These are phyloP conservation scores for Sorex fumeus DNA, from an alignment of 2,113 vertebrate genomes.

Conservation along the genomic window DNA sequence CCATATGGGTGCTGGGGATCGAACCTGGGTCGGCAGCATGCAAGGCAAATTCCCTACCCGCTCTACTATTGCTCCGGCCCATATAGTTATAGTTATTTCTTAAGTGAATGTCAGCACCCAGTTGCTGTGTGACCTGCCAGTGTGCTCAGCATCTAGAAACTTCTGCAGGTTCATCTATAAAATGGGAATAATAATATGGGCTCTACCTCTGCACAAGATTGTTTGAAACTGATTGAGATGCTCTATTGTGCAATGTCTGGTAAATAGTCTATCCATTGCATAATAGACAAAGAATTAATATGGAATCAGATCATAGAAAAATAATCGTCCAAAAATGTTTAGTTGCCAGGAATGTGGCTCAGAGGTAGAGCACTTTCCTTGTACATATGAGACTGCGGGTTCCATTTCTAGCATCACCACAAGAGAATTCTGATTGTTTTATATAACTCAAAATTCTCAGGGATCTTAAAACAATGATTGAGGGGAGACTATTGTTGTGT, in stretches of 20 bases:
- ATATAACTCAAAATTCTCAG: not conserved
- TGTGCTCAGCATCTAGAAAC: conserved; percentile 17
- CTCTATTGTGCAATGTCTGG: not conserved
- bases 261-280: not conserved
- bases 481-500: not conserved
- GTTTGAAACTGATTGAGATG: not conserved
- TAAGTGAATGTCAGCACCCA: not conserved
- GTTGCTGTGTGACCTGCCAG: not conserved
- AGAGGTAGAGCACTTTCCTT: too few relatives aligned
- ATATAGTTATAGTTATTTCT: not conserved
- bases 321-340: not conserved
- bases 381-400: too few relatives aligned
- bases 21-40: too few relatives aligned
- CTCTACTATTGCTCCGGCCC: too few relatives aligned
- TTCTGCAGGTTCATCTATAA: not conserved
- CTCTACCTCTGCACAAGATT: not conserved
- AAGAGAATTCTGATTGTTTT: not conserved
- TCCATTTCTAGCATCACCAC: too few relatives aligned
- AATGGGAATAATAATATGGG: not conserved
- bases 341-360: too few relatives aligned
- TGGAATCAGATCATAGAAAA: not conserved
- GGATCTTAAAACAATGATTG: not conserved
- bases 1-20: too few relatives aligned
- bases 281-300: not conserved
- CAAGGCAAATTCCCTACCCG: too few relatives aligned